Percentiles rank a stretch among this genome's conserved stretches.
Conservation (phyloP, 1,140 invertebrate genomes). For the Caenorhabditis brenneri region DNA sequence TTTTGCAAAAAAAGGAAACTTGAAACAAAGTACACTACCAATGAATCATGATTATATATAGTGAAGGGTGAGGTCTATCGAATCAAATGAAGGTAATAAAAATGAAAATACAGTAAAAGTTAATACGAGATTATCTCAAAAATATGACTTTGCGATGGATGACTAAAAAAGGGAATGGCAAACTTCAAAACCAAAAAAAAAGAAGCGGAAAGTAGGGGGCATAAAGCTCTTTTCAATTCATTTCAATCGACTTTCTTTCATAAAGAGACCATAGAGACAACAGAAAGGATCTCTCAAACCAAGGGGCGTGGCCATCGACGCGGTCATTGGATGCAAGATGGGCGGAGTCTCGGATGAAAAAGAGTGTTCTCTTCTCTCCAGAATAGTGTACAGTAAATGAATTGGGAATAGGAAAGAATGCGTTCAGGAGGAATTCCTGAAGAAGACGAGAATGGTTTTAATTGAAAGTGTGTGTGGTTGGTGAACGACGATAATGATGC, state of each 20-base stretch:
- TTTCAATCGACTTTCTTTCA: slow-evolving; percentile 8
- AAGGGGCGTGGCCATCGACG: background rate
- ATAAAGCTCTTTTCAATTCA: background rate
- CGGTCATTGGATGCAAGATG: slow-evolving; percentile 12
- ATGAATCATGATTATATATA: too few species aligned
- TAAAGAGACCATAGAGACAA: background rate
- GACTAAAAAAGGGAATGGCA: background rate
- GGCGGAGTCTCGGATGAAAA: background rate
- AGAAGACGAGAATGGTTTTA: background rate
- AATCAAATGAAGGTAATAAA: slow-evolving; percentile 12
- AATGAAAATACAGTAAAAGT: background rate
- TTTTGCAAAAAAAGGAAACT: background rate
- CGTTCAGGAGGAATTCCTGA: background rate
- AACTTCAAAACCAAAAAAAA: background rate
- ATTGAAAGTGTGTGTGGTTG: slow-evolving; percentile 2
- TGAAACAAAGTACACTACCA: background rate
- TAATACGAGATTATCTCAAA: background rate
- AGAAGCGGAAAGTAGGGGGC: background rate
- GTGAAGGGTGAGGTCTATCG: background rate
- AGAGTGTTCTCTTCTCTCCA: background rate
- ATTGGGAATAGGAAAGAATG: background rate
- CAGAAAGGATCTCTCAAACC: background rate
- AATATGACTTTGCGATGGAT: background rate
- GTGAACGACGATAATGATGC: slow-evolving; percentile 22
- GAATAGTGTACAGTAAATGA: slow-evolving; percentile 41